Conservation (phyloP, 2,113 vertebrate genomes). For the Malaclemys terrapin region DNA sequence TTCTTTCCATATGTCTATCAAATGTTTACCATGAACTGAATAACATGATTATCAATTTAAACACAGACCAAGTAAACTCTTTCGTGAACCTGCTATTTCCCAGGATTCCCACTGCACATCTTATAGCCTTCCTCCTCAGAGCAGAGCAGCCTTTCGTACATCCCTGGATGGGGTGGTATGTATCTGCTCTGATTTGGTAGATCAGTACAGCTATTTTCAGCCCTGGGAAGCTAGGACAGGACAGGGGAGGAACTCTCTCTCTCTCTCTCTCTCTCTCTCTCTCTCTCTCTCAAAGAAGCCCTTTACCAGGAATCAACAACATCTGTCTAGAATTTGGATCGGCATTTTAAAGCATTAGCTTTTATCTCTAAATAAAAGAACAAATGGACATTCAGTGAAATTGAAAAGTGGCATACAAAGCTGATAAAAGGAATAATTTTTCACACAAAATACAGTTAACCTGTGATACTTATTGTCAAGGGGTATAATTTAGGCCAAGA, state of each 20-base stretch:
- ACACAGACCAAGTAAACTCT: background rate
- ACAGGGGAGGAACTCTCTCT: too few species aligned
- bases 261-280: too few species aligned
- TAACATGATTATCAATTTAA: background rate
- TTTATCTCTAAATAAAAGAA: background rate
- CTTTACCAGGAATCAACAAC: background rate
- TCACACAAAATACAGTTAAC: background rate
- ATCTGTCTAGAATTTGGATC: background rate
- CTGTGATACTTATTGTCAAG: background rate
- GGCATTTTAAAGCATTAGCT: background rate
- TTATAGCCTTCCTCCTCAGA: background rate
- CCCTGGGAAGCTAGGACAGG: background rate
- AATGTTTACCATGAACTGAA: background rate
- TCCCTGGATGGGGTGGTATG: background rate
- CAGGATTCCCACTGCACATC: background rate
- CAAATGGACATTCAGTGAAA: background rate
- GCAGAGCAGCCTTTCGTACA: background rate
- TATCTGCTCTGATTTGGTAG: background rate
- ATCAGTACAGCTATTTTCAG: background rate
- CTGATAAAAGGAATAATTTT: background rate
- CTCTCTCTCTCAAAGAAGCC: too few species aligned
- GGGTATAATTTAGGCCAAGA: background rate
- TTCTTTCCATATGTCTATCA: background rate
- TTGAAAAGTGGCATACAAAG: background rate
- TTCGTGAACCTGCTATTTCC: background rate